Conservation (phyloP, 2,888 invertebrate species). For the Criorhina ranunculi region DNA sequence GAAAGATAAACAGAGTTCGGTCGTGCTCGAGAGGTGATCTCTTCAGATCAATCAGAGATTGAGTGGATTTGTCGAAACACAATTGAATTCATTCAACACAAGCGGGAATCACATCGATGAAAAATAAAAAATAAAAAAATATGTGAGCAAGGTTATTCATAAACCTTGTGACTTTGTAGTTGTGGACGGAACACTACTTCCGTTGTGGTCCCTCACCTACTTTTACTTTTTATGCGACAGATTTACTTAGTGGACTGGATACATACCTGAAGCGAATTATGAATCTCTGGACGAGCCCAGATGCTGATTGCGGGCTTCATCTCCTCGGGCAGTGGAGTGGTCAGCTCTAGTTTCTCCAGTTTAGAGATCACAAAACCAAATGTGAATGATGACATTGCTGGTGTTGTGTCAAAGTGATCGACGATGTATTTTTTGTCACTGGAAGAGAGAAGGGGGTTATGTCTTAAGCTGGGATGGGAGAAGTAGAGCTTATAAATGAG, state of each 20-base stretch:
- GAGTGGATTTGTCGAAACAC: constrained; percentile 39
- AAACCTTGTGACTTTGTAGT: constrained; percentile 28
- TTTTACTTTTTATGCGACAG: constrained; percentile 40
- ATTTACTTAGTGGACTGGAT: no score
- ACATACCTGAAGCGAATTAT: constrained; percentile 84
- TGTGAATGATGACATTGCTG: constrained; percentile 91
- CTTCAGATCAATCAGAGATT: constrained; percentile 46
- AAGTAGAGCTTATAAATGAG: not conserved
- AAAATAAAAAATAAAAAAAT: constrained; percentile 2
- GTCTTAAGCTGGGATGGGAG: not conserved
- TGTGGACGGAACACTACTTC: not conserved
- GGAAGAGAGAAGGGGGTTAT: constrained; percentile 1
- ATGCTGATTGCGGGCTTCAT: constrained; percentile 83
- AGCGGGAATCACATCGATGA: constrained; percentile 18
- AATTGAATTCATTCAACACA: constrained; percentile 32
- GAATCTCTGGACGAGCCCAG: constrained; percentile 84
- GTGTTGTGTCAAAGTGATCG: constrained; percentile 89
- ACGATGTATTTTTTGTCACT: constrained; percentile 86
- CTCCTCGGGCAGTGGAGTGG: constrained; percentile 71
- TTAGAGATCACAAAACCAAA: constrained; percentile 90
- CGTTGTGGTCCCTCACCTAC: not conserved
- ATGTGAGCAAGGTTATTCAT: constrained; percentile 35
- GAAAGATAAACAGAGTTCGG: constrained; percentile 49
- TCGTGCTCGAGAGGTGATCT: constrained; percentile 42
- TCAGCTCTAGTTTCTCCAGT: constrained; percentile 83